phyloP scores from a whole-genome alignment of 2,113 vertebrate genomes.

The Brachyhypopomus gauderio region DNA sequence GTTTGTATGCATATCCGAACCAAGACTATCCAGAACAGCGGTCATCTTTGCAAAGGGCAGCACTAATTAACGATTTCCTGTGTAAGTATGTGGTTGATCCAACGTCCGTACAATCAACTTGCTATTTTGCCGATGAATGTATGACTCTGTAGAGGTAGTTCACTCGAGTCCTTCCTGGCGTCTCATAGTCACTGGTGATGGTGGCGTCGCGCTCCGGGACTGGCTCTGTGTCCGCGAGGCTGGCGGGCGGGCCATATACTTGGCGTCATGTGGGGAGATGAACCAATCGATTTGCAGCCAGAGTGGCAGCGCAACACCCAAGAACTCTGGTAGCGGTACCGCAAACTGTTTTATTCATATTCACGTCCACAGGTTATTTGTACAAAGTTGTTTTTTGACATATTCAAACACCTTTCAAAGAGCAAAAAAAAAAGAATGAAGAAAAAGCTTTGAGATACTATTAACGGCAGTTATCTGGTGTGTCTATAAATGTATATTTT shows the following conservation, averaged over 20 bases:
- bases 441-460: too few relatives aligned
- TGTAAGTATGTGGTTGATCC: not conserved
- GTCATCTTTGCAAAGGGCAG: constrained; percentile 72
- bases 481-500: too few relatives aligned
- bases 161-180: constrained; percentile 37
- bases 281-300: constrained; percentile 68
- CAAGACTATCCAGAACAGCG: constrained; percentile 82
- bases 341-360: not conserved
- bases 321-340: constrained; percentile 1
- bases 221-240: constrained; percentile 67
- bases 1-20: constrained; percentile 84
- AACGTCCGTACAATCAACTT: not conserved
- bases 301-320: not conserved
- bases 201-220: constrained; percentile 37
- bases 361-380: not conserved
- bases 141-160: constrained; percentile 32
- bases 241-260: constrained; percentile 73
- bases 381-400: not conserved
- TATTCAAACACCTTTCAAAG: not conserved
- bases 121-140: constrained; percentile 8
- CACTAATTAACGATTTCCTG: not conserved
- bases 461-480: too few relatives aligned
- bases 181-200: constrained; percentile 46
- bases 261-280: constrained; percentile 72
- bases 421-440: not conserved